phyloP scores from a whole-genome alignment of 1,140 invertebrate genomes.

The Drosophila baimaii region DNA sequence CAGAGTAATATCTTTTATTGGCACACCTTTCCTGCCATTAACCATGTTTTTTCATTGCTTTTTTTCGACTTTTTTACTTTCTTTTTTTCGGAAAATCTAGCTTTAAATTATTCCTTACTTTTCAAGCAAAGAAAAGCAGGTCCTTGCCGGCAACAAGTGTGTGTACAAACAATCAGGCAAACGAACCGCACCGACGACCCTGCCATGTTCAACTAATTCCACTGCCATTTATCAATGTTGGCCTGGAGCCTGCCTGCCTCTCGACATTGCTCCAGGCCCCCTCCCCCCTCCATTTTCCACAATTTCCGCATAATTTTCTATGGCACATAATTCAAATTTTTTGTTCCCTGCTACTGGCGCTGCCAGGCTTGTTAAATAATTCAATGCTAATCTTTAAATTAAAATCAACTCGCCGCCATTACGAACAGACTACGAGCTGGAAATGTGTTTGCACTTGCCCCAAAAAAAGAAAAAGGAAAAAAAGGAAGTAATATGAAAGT shows the following conservation, averaged over 20 bases:
- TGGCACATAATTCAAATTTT: conserved; percentile 79
- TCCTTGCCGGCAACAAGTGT: conserved; percentile 56
- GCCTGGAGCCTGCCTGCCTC: too few species aligned
- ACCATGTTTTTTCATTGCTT: neutral
- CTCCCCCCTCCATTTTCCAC: neutral
- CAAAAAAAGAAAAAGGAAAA: too few species aligned
- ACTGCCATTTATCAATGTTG: conserved; percentile 64
- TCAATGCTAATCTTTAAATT: conserved; percentile 81
- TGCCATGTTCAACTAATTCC: conserved; percentile 62
- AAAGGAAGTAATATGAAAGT: conserved; percentile 4
- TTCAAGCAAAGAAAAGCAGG: neutral
- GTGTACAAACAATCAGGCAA: conserved; percentile 31
- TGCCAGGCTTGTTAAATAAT: conserved; percentile 66
- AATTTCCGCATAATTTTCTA: conserved; percentile 62
- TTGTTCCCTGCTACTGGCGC: conserved; percentile 28
- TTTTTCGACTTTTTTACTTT: too few species aligned
- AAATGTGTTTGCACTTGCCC: conserved; percentile 57
- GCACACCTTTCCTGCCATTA: neutral
- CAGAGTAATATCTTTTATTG: neutral
- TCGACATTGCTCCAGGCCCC: neutral
- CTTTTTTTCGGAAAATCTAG: neutral
- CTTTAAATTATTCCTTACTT: too few species aligned
- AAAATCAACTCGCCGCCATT: conserved; percentile 67
- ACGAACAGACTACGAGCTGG: conserved; percentile 28
- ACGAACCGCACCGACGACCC: conserved; percentile 27